These are phyloP conservation scores for Notolepis coatsorum DNA, from an alignment of 2,797 vertebrate species.

Conservation along the genomic window DNA sequence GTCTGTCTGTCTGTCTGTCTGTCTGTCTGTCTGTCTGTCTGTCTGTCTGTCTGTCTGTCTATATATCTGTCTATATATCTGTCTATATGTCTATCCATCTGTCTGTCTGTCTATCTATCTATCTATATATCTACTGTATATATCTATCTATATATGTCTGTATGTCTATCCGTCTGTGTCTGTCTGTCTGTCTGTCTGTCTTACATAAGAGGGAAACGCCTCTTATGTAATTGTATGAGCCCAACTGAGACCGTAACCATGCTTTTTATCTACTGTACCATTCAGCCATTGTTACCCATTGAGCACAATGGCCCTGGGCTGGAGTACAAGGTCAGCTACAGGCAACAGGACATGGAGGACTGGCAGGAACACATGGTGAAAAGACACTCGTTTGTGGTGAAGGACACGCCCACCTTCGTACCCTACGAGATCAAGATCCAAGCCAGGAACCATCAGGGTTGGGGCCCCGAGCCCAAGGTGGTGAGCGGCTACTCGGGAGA, in stretches of 20 bases:
- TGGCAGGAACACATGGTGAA: constrained; percentile 90
- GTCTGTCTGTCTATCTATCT: too few relatives aligned
- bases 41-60: too few relatives aligned
- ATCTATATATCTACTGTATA: too few relatives aligned
- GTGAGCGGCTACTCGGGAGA: constrained; percentile 92
- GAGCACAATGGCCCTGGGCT: constrained; percentile 93
- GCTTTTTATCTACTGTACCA: constrained; percentile 10
- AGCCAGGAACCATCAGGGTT: constrained; percentile 87
- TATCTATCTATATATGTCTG: too few relatives aligned
- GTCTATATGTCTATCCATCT: too few relatives aligned
- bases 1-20: too few relatives aligned
- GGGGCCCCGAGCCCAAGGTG: constrained; percentile 88
- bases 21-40: too few relatives aligned
- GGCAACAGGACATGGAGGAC: constrained; percentile 82
- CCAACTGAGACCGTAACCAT: constrained; percentile 28
- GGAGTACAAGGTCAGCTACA: constrained; percentile 94
- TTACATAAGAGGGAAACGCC: too few relatives aligned
- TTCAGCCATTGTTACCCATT: constrained; percentile 87
- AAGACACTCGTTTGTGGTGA: constrained; percentile 89
- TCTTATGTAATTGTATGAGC: constrained; percentile 48
- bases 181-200: too few relatives aligned
- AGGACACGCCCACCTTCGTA: constrained; percentile 90
- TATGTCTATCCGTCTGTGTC: too few relatives aligned
- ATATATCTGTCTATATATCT: too few relatives aligned
- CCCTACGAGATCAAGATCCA: constrained; percentile 95